Evolutionary conservation across 2,113 vertebrate genomes (phyloP).

Genomic region (Platysternon megacephalum): DNA sequence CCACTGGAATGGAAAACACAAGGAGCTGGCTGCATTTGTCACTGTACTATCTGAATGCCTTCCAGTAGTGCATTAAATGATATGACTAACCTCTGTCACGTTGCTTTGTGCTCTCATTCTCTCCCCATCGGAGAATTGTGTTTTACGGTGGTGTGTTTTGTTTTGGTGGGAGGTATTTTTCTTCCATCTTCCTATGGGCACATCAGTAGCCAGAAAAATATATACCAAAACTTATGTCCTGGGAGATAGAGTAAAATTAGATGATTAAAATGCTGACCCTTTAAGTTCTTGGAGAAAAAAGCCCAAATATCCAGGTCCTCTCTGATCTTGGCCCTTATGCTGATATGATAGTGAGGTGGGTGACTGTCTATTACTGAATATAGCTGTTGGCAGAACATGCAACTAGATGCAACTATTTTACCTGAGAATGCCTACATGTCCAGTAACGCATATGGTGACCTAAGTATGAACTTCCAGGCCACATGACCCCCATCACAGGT

Average conservation of each 20-base stretch:
- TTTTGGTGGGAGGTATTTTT: too few species aligned
- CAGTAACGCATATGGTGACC: background rate
- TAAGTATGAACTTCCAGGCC: background rate
- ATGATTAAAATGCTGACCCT: background rate
- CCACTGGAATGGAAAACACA: too few species aligned
- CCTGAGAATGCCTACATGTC: background rate
- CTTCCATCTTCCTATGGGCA: too few species aligned
- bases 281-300: background rate
- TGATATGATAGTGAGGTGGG: background rate
- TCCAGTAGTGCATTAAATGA: background rate
- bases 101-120: background rate
- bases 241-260: background rate
- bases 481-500: background rate
- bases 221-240: background rate
- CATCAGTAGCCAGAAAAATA: background rate
- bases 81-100: background rate
- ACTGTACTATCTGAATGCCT: background rate
- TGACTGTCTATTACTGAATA: background rate
- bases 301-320: background rate
- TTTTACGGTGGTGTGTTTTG: too few species aligned
- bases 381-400: background rate
- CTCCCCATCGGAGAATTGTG: background rate
- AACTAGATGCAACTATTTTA: background rate
- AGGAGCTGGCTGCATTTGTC: background rate
- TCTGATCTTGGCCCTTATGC: background rate